A percentile compares a stretch with the other conserved stretches of the same genome.
phyloP scores from a whole-genome alignment of 2,888 invertebrate species.

The Aphrophora alni region DNA sequence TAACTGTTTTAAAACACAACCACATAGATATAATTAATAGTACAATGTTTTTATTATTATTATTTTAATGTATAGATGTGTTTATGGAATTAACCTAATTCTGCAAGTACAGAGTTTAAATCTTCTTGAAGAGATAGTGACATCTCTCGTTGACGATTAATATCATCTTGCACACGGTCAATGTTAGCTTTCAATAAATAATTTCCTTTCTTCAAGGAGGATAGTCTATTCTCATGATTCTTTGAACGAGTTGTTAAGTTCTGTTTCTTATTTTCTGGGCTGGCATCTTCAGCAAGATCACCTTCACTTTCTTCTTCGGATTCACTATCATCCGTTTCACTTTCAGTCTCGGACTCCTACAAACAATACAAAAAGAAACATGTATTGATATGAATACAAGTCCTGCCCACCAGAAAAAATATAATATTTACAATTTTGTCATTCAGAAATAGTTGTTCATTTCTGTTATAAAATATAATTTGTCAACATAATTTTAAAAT shows the following conservation, averaged over 20 bases:
- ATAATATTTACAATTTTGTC: neutral
- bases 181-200: conserved; percentile 87
- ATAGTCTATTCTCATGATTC: conserved; percentile 78
- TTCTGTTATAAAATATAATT: neutral
- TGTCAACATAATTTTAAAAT: neutral
- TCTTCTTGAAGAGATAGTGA: conserved; percentile 80
- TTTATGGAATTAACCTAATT: conserved; percentile 69
- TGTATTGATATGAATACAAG: too few relatives aligned
- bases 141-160: conserved; percentile 81
- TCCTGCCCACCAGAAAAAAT: neutral
- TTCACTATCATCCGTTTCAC: conserved; percentile 66
- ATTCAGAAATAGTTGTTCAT: neutral
- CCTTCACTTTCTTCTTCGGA: conserved; percentile 72
- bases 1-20: neutral
- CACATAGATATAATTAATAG: neutral
- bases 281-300: conserved; percentile 70
- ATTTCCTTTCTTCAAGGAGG: conserved; percentile 86
- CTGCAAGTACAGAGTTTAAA: conserved; percentile 83
- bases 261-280: conserved; percentile 69
- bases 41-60: neutral
- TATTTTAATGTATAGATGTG: neutral
- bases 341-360: conserved; percentile 64
- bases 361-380: too few relatives aligned
- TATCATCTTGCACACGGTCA: conserved; percentile 84
- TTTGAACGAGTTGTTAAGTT: conserved; percentile 67